These are phyloP conservation scores for Podiceps cristatus DNA, from an alignment of 2,113 vertebrate species.

Conservation along the genomic window DNA sequence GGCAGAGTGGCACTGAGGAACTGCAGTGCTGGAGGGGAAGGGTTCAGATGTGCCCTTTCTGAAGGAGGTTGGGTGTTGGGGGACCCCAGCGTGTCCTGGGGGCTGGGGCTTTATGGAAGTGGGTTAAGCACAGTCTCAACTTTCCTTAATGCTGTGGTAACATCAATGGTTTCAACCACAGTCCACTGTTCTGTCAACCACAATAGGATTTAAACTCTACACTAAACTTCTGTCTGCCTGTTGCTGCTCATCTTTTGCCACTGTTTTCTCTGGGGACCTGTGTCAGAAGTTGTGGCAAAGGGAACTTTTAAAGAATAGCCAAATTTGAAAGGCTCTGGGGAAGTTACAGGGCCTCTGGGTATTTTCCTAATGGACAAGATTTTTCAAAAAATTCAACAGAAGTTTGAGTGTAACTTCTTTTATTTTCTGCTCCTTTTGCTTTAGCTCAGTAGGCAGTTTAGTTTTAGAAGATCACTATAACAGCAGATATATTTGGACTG, in stretches of 20 bases:
- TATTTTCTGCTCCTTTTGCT: neutral
- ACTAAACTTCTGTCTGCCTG: neutral
- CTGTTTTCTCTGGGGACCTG: neutral
- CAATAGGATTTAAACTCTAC: neutral
- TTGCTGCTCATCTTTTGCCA: neutral
- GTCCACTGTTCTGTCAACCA: neutral
- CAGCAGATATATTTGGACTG: neutral
- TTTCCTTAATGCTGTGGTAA: neutral
- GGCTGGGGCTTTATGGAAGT: fast-evolving
- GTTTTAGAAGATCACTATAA: neutral
- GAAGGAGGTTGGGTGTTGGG: neutral
- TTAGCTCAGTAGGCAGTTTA: neutral
- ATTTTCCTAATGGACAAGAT: neutral
- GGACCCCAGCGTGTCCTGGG: neutral
- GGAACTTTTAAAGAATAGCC: neutral
- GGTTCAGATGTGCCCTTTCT: neutral
- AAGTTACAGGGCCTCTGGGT: neutral
- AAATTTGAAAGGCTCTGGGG: neutral
- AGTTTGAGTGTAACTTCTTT: neutral
- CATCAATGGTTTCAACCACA: neutral
- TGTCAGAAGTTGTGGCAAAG: neutral
- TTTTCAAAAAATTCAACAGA: neutral
- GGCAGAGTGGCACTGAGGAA: neutral
- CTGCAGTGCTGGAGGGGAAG: neutral
- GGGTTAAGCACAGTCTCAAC: neutral